Evolutionary conservation across 37 sponge, comb jelly and placozoan species (phyloP).

Genomic region (Ephydatia muelleri): DNA sequence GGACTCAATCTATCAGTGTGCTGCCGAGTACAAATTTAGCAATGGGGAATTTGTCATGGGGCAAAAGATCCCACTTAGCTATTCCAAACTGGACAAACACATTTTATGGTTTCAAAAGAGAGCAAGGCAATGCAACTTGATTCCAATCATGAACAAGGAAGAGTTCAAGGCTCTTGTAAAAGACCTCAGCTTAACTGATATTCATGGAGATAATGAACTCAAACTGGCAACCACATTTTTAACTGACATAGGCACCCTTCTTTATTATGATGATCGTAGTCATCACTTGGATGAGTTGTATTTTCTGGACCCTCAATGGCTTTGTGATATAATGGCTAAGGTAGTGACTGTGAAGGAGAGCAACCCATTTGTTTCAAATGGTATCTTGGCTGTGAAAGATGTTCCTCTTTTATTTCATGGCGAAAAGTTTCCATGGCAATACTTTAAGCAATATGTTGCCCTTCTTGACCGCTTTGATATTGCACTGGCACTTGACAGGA

Average conservation of each 20-base stretch:
- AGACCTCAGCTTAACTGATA: conserved; percentile 60
- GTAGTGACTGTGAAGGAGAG: conserved; percentile 78
- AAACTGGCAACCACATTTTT: conserved; percentile 79
- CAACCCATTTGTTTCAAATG: conserved; percentile 80
- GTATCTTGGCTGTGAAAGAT: conserved; percentile 52
- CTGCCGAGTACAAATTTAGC: conserved; percentile 52
- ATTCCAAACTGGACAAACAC: conserved; percentile 72
- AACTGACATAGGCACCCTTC: conserved; percentile 80
- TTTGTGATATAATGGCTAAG: conserved; percentile 88
- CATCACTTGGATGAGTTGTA: conserved; percentile 80
- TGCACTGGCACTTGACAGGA: conserved; percentile 85
- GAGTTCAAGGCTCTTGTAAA: conserved; percentile 75
- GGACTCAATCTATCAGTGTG: conserved; percentile 81
- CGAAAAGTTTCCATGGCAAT: conserved; percentile 72
- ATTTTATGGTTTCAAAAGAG: conserved; percentile 63
- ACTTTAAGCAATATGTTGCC: conserved; percentile 74
- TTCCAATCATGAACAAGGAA: conserved; percentile 74
- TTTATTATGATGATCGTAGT: conserved; percentile 85
- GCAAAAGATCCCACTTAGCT: conserved; percentile 84
- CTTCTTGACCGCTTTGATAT: conserved; percentile 88
- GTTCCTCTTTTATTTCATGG: conserved; percentile 70
- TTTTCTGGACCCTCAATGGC: conserved; percentile 92
- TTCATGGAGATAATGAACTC: conserved; percentile 75
- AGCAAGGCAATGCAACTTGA: conserved; percentile 31
- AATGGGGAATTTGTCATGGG: conserved; percentile 73